These are phyloP conservation scores for Luperina testacea DNA, from an alignment of 2,888 invertebrate genomes.

Conservation along the genomic window DNA sequence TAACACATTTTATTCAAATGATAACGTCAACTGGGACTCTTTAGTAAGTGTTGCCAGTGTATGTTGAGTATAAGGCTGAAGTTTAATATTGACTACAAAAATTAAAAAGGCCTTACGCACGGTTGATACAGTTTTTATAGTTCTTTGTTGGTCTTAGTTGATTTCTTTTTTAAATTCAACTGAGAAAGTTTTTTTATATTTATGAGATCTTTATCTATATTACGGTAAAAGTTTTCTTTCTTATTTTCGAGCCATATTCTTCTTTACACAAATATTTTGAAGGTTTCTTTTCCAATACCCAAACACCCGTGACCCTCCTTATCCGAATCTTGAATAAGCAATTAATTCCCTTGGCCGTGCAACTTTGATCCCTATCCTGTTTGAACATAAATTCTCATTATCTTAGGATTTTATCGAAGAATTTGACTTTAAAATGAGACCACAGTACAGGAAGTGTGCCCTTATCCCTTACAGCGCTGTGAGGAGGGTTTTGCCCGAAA, in stretches of 20 bases:
- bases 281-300: constrained; percentile 19
- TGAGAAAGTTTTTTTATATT: neutral
- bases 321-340: constrained; percentile 55
- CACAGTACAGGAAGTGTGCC: constrained; percentile 46
- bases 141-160: neutral
- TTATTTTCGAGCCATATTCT: neutral
- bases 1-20: constrained; percentile 4
- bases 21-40: neutral
- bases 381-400: constrained; percentile 74
- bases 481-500: constrained; percentile 22
- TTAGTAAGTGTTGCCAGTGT: neutral
- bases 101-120: neutral
- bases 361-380: constrained; percentile 60
- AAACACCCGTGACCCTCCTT: constrained; percentile 29
- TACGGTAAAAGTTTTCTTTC: neutral
- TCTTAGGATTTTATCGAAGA: constrained; percentile 68
- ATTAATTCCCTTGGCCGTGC: constrained; percentile 50
- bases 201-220: neutral
- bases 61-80: neutral
- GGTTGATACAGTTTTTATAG: neutral
- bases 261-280: constrained; percentile 7
- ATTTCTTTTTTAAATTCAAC: neutral
- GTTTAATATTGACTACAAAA: neutral
- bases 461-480: constrained; percentile 32
- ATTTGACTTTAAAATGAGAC: constrained; percentile 75